Base-by-base conservation (phyloP, 2,888 invertebrate genomes). In the Dynastes maya region DNA sequence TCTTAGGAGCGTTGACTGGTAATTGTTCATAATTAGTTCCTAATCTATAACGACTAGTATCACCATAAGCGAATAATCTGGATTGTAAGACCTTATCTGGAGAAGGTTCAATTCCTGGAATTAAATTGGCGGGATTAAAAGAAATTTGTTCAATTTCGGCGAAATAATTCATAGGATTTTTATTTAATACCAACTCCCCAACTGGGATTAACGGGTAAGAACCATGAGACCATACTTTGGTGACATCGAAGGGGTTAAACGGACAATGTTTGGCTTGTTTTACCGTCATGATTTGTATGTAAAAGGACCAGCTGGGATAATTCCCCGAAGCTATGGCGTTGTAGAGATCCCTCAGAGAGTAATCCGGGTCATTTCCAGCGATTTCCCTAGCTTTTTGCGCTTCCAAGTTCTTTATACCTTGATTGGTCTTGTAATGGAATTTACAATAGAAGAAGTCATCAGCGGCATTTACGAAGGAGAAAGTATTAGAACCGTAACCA, bases 71-170 rank as follows among this genome's bases (percentile, higher is more conserved):
- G 88, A 97, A 97, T 8, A 97, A 90, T 65, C 97, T 94, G 0
- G 96, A 97, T 88, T 96, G 94, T 80, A 98, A 91, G 95, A 98
- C 95, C 89, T 96, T 96, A 87, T 98, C 98, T 0, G 97, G 97
- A 51, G 96, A 96, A 0, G 97, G 92, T 87, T 97, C 97, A 84
- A 98, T 96, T 49, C 98, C 98, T 13, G 98, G 97, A 40, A 97
- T 93, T 89, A 98, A 87, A 87, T 97, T 95, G 2, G 96, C 93
- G 0, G 97, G 97, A 85, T 94, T 95, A 88, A 97, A 98, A 4
- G 97, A 97, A 76, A 95, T 89, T 88, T 98, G 98, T 88, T 98
- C 98, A 55, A 98, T 95, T 89, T 98, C 97, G 13, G 96, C 94
- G 88, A 98, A 98, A 88, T 97, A 98, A 88, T 97, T 98, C 81